Evolutionary conservation across 1,140 invertebrate genomes (phyloP).

Genomic region (Stenopsyche tienmushanensis): DNA sequence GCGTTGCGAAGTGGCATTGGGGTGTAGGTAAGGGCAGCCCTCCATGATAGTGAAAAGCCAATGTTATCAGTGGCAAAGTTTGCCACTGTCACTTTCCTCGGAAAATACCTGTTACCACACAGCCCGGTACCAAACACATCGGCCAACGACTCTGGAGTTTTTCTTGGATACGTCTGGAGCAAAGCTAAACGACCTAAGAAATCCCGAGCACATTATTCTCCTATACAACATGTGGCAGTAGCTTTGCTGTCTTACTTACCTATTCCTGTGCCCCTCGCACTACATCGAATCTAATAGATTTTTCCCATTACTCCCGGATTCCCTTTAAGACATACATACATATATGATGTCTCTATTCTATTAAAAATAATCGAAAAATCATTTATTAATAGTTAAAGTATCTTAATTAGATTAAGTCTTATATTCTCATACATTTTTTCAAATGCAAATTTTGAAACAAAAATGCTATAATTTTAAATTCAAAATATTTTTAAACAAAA

Average conservation of each 20-base stretch:
- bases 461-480: no score
- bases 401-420: no score
- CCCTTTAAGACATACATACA: no score
- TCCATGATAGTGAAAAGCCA: conserved; percentile 20
- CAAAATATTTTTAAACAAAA: no score
- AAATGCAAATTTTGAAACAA: no score
- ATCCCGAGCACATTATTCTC: conserved; percentile 42
- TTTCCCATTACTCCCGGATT: no score
- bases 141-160: conserved; percentile 24
- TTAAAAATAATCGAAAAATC: no score
- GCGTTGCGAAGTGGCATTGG: no score
- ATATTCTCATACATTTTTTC: no score
- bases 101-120: conserved; percentile 32
- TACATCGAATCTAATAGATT: conserved; percentile 34
- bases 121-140: conserved; percentile 20
- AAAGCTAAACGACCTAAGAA: conserved; percentile 41
- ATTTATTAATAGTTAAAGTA: no score
- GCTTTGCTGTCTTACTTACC: conserved; percentile 41
- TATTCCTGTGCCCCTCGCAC: conserved; percentile 27
- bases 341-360: no score
- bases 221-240: conserved; percentile 39
- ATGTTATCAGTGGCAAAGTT: conserved; percentile 15
- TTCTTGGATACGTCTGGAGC: conserved; percentile 31
- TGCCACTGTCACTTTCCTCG: conserved; percentile 35
- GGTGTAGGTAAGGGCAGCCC: background rate